Base-by-base conservation (phyloP, 1,140 invertebrate genomes). In the Antheraea pernyi region DNA sequence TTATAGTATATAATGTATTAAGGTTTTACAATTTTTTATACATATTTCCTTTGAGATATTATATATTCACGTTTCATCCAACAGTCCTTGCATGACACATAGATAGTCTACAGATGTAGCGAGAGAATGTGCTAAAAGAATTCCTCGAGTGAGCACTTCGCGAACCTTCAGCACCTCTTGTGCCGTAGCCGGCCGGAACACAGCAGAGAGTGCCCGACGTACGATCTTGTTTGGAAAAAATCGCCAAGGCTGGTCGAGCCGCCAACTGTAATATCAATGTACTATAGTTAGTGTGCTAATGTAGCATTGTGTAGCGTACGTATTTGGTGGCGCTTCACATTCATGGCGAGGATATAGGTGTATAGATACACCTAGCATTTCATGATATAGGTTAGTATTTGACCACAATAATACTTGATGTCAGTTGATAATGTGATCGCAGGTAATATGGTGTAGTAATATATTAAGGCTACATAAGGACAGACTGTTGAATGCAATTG, bases 41-140 rank as follows among this genome's bases (percentile, higher is more conserved):
- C 5, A 60, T 18, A 60, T 7, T 42, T 53, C 13, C 22, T 11
- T 22, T 61, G 7, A 61, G 30, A 61, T 61, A 30, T n/a, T 13
- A 10, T 16, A 62, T n/a, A 46, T 63, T 71, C 69, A 82, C 18
- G 77, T 69, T 64, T 91, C 88, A 48, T 92, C 89, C 7, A 92
- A 74, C 1, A 92, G 75, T 7, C 90, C 87, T 65, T 91, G 91
- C 86, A 91, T 91, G 18, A 92, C 89, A 64, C 88, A 89, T 0
- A 92, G 82, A 68, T 92, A 92, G 67, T 92, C 91, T 0, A 92
- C 81, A 5, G 90, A 91, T 0, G 91, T 92, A 13, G 90, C 89
- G 0, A 92, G 79, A 2, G 91, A 92, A 74, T 92, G 89, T 7
- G 81, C 81, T 8, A 92, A 80, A 36, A 92, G 77, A 13, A 91